Percentiles rank a stretch among this genome's conserved stretches.
Conservation (phyloP, 2,797 vertebrate species). For the Petrocephalus sullivani region DNA sequence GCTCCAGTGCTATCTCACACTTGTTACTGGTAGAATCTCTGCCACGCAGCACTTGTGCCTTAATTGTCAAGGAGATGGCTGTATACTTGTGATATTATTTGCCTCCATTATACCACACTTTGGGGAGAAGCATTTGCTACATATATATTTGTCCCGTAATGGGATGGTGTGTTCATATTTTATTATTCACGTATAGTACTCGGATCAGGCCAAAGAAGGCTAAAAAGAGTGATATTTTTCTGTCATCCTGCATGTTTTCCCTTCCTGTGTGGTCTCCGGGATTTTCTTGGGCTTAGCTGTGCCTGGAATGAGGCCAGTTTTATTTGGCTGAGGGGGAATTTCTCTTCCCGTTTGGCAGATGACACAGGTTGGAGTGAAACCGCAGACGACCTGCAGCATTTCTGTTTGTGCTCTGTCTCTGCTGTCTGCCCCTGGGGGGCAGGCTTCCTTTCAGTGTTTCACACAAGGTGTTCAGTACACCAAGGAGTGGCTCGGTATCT, state of each 20-base stretch:
- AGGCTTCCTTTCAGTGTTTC: background rate
- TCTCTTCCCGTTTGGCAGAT: background rate
- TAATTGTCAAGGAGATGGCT: background rate
- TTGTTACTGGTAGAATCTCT: background rate
- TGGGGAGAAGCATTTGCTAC: background rate
- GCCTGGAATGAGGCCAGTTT: background rate
- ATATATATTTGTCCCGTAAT: background rate
- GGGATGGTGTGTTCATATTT: background rate
- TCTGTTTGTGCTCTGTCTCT: background rate
- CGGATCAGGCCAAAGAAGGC: background rate
- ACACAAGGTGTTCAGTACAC: background rate
- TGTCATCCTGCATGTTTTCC: background rate
- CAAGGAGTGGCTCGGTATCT: background rate
- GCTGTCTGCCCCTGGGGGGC: background rate
- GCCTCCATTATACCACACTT: background rate
- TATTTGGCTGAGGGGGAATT: background rate
- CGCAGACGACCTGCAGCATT: background rate
- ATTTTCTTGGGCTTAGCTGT: background rate
- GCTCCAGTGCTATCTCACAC: background rate
- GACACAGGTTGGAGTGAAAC: background rate
- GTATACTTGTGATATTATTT: background rate
- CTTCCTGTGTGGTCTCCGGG: background rate
- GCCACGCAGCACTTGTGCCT: background rate
- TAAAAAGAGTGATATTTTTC: background rate
- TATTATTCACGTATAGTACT: background rate